Evolutionary conservation across 2,797 vertebrate species (phyloP).

Genomic region (Microctenopoma lineatum): DNA sequence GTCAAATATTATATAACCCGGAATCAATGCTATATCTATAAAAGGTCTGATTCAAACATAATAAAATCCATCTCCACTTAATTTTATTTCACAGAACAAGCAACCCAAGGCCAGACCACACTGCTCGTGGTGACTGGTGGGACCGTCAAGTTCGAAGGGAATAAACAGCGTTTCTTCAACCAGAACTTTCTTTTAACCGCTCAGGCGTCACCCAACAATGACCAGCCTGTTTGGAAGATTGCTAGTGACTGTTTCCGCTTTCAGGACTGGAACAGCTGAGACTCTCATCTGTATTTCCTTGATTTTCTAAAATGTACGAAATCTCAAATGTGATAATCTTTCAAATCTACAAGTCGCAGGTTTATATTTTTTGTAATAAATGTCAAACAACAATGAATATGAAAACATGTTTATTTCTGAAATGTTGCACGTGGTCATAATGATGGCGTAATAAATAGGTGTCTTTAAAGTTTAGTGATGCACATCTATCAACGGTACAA

Average conservation of each 20-base stretch:
- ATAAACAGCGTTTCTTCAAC: constrained; percentile 94
- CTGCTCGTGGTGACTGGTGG: constrained; percentile 94
- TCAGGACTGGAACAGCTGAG: constrained; percentile 91
- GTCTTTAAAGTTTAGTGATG: constrained; percentile 21
- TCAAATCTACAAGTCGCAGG: not conserved
- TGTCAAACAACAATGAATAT: constrained; percentile 37
- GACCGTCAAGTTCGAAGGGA: constrained; percentile 94
- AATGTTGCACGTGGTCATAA: constrained; percentile 61
- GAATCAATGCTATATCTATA: not conserved
- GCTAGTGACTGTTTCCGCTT: constrained; percentile 97
- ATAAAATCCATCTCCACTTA: constrained; percentile 1
- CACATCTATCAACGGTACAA: constrained; percentile 40
- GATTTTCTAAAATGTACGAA: not conserved
- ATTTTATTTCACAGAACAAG: constrained; percentile 87
- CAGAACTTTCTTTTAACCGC: constrained; percentile 96
- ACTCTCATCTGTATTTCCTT: not conserved
- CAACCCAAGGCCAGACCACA: constrained; percentile 93
- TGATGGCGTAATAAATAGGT: constrained; percentile 66
- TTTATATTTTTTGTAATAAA: constrained; percentile 49
- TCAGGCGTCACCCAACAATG: constrained; percentile 87
- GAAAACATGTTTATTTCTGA: constrained; percentile 77
- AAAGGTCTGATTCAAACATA: not conserved
- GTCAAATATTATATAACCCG: not conserved
- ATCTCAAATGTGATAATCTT: not conserved
- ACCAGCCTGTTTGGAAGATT: constrained; percentile 95